These are phyloP conservation scores for Ephydatia muelleri DNA, from an alignment of 37 sponge, comb jelly and placozoan genomes.

Conservation along the genomic window DNA sequence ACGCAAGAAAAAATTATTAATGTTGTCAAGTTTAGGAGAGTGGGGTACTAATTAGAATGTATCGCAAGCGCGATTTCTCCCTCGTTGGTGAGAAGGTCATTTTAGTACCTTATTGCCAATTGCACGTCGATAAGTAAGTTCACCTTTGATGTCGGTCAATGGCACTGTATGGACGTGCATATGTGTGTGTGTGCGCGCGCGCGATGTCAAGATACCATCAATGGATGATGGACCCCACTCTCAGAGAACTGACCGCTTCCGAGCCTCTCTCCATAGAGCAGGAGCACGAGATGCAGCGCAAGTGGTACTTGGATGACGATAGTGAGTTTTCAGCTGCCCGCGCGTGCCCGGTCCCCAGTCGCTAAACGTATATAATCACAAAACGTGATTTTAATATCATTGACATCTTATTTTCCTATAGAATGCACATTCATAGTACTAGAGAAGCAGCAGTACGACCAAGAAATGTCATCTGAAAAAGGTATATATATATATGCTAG, in stretches of 20 bases:
- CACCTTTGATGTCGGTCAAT: neutral
- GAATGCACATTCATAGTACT: conserved; percentile 82
- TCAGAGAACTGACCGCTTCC: conserved; percentile 79
- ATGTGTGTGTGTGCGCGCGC: neutral
- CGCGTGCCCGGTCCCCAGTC: no score
- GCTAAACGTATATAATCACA: no score
- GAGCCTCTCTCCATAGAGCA: conserved; percentile 84
- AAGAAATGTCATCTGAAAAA: conserved; percentile 33
- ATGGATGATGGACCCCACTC: conserved; percentile 84
- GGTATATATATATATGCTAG: conserved; percentile 60
- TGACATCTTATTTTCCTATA: conserved; percentile 10
- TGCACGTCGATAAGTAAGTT: conserved; percentile 71
- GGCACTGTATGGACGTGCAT: neutral
- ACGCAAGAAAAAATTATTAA: no score
- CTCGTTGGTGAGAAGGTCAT: conserved; percentile 65
- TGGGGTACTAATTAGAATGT: no score
- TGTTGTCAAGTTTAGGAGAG: no score
- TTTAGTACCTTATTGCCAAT: conserved; percentile 78
- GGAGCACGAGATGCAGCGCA: conserved; percentile 88
- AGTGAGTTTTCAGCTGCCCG: conserved; percentile 42
- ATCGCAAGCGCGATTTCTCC: conserved; percentile 55
- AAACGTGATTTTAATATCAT: no score
- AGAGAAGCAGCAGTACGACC: conserved; percentile 22
- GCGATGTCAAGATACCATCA: conserved; percentile 58
- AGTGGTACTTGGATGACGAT: conserved; percentile 78